Percentiles rank a stretch among this genome's conserved stretches.
Conservation (phyloP, 2,113 vertebrate genomes). For the Prochilodus magdalenae region DNA sequence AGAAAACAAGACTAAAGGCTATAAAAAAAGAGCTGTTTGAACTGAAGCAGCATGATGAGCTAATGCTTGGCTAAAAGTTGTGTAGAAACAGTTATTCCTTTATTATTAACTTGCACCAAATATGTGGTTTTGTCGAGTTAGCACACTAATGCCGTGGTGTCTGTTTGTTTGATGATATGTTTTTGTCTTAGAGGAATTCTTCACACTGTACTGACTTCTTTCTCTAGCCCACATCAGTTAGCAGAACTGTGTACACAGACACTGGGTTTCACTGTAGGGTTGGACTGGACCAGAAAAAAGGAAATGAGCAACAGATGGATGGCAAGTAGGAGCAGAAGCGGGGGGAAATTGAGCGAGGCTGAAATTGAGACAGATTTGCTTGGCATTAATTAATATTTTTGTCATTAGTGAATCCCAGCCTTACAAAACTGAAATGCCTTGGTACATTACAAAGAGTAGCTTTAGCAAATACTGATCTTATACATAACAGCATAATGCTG, state of each 20-base stretch:
- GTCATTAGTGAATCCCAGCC: conserved; percentile 24
- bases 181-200: neutral
- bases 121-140: neutral
- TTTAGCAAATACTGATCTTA: neutral
- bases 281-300: conserved; percentile 47
- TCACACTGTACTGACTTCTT: neutral
- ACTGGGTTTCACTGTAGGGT: conserved; percentile 4
- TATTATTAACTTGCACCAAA: neutral
- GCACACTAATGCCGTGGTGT: neutral
- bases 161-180: neutral
- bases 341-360: conserved; percentile 63
- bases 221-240: neutral
- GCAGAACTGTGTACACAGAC: neutral
- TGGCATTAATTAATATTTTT: conserved; percentile 45
- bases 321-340: conserved; percentile 58
- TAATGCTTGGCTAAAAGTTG: neutral
- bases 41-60: neutral
- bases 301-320: conserved; percentile 78
- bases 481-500: neutral
- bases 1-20: neutral
- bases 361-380: conserved; percentile 44
- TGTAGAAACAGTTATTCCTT: neutral
- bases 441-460: neutral
- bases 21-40: neutral
- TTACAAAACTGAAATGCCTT: conserved; percentile 30